Base-by-base conservation (phyloP, 2,113 vertebrate genomes). In the Hippopotamus amphibius region DNA sequence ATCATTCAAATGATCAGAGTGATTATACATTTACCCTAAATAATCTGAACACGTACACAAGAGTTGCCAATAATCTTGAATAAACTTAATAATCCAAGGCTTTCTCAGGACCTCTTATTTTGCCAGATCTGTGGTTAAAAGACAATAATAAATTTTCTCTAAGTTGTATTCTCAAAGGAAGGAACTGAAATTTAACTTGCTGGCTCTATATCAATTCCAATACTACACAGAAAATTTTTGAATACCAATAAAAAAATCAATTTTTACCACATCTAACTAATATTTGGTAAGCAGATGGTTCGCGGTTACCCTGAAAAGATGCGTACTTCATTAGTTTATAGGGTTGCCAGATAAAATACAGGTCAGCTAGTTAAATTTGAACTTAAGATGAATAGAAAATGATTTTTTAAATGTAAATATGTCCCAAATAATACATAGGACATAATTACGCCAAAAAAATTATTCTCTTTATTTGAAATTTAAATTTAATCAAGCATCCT, bases 101-200 rank as follows among this genome's bases (percentile, higher is more conserved):
- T 50, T 12, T 80, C 17, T 63, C 7, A 55, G 16, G 37, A 80
- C 6, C 55, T 76, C 14, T 72, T 77, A 46, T 65, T 68, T 84
- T 59, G 43, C 22, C 88, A 80, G n/a, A 50, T 53, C 9, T 57
- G 10, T 94, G 50, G 24, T 88, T 57, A 84, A n/a, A 88, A 71
- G 61, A 83, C 4, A 86, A 33, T 19, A 84, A 77, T n/a, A 90
- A 63, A 65, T 96, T 93, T 89, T 91, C 65, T 94, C 19, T 86
- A 66, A 50, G 33, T 66, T 90, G n/a, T 57, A 65, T 82, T 91
- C n/a, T 74, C 88, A 21, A 86, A 74, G 33, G 50, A 90, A 53
- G 17, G 30, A 89, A 69, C 11, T 93, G 22, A 89, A 95, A 86
- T 63, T 63, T 80, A 90, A 92, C 33, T 89, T 82, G 46, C 12